Percentiles rank a stretch among this genome's conserved stretches.
Evolutionary conservation across 1,140 invertebrate genomes (phyloP).

Genomic region (Drosophila aff.): DNA sequence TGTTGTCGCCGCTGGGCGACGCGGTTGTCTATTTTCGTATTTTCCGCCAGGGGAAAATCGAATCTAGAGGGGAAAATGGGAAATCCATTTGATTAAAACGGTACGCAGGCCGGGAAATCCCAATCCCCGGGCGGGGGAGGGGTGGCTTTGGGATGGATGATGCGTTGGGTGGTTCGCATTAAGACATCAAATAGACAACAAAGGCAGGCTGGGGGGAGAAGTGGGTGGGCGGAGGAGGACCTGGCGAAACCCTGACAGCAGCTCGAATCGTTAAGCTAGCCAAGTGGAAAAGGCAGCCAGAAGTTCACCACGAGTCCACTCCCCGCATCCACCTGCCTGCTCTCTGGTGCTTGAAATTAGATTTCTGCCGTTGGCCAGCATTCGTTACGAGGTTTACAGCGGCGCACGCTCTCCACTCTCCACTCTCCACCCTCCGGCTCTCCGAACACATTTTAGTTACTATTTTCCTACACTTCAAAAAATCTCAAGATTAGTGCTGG

Average conservation of each 20-base stretch:
- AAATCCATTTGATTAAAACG: conserved; percentile 53
- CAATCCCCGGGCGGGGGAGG: not conserved
- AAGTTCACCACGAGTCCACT: conserved; percentile 11
- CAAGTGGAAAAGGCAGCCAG: conserved; percentile 49
- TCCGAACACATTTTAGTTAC: not conserved
- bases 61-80: conserved; percentile 24
- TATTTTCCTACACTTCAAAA: conserved; percentile 10
- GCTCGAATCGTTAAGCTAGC: conserved; percentile 47
- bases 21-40: conserved; percentile 39
- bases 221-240: not conserved
- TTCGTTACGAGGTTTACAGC: conserved; percentile 50
- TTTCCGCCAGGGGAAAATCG: conserved; percentile 14
- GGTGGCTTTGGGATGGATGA: not conserved
- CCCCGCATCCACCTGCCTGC: conserved; percentile 33
- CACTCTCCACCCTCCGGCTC: not conserved
- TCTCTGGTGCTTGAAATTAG: conserved; percentile 56
- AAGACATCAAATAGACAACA: conserved; percentile 56
- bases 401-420: conserved; percentile 25
- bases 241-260: conserved; percentile 43
- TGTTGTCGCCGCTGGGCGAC: conserved; percentile 25
- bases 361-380: conserved; percentile 49
- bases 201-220: not conserved
- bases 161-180: conserved; percentile 38
- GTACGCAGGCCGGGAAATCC: conserved; percentile 30
- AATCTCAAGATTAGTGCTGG: too few species aligned